Evolutionary conservation across 2,888 invertebrate genomes (phyloP), one percentile per base, ranked within the genome.

Genomic region (Galerucella nymphaeae): DNA sequence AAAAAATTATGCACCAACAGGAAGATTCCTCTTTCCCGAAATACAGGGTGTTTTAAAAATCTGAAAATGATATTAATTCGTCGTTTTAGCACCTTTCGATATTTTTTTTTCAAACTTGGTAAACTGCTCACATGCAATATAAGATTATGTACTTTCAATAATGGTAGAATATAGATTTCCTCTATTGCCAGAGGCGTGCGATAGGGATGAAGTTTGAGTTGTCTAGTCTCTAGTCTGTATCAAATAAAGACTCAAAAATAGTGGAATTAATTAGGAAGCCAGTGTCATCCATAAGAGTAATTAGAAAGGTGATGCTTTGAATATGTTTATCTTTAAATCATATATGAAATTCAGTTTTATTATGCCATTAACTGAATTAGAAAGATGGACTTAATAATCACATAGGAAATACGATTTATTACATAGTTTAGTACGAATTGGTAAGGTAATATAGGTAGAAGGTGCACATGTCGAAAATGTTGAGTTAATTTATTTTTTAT

Each of bases 311-410:
- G 18, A 53, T 53, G 53, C 10, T 53, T 10, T 8, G 2, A 16
- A 16, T 53, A 9, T 18, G 18, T 53, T 53, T 18, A 18, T 53
- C 53, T 53, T 18, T 2, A n/a, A 53, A 18, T 53, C 16, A 58
- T 14, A 23, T 6, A 58, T 30, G 30, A 14, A 13, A 58, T 58
- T 58, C 30, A 30, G 14, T 6, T n/a, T 9, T 30, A 58, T 58
- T 58, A 58, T 58, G 23, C 58, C 14, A 58, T 58, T 58, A 58
- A 58, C 58, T 58, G 30, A 58, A 58, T 58, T 58, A 30, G 30
- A 58, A 58, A 23, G 11, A 58, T 30, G 30, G 6, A 14, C 13
- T 30, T 58, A 30, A 30, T 58, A 58, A 58, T 58, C 23, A 58
- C 58, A 58, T 13, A 23, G 23, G 30, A 58, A 58, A 16, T 58